These are phyloP conservation scores for Stigmatopora argus DNA, from an alignment of 2,113 vertebrate species.

Conservation along the genomic window DNA sequence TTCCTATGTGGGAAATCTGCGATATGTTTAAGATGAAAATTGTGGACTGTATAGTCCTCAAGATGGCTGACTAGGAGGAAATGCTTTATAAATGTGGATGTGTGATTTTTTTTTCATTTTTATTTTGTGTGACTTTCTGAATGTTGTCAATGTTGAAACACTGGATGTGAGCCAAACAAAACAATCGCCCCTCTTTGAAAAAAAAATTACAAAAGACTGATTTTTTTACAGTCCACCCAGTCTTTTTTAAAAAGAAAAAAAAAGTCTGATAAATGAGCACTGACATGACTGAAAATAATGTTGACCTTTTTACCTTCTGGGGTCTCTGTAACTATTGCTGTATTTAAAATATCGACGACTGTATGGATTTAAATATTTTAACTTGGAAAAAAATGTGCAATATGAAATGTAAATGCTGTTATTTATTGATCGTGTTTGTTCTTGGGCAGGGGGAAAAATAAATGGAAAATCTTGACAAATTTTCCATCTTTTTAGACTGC, in stretches of 20 bases:
- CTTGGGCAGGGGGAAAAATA: constrained; percentile 94
- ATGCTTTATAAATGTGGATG: constrained; percentile 45
- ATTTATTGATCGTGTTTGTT: constrained; percentile 99
- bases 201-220: constrained; percentile 30
- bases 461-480: constrained; percentile 74
- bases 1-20: constrained; percentile 64
- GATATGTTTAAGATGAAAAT: constrained; percentile 68
- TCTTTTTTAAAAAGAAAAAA: constrained; percentile 51
- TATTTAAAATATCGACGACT: constrained; percentile 98
- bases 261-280: constrained; percentile 71
- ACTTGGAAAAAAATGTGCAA: constrained; percentile 93
- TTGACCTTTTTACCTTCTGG: constrained; percentile 81
- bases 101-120: constrained; percentile 52
- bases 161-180: constrained; percentile 49
- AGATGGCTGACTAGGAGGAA: constrained; percentile 43
- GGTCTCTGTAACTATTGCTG: constrained; percentile 89
- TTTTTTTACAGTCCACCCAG: constrained; percentile 65
- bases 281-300: constrained; percentile 78
- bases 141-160: constrained; percentile 67
- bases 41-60: constrained; percentile 60
- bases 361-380: constrained; percentile 99
- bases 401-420: constrained; percentile 99
- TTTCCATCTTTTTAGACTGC: constrained; percentile 15
- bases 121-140: constrained; percentile 68
- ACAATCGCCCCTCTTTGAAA: constrained; percentile 25